phyloP scores from a whole-genome alignment of 1,140 invertebrate species.

The Chelonus insularis region DNA sequence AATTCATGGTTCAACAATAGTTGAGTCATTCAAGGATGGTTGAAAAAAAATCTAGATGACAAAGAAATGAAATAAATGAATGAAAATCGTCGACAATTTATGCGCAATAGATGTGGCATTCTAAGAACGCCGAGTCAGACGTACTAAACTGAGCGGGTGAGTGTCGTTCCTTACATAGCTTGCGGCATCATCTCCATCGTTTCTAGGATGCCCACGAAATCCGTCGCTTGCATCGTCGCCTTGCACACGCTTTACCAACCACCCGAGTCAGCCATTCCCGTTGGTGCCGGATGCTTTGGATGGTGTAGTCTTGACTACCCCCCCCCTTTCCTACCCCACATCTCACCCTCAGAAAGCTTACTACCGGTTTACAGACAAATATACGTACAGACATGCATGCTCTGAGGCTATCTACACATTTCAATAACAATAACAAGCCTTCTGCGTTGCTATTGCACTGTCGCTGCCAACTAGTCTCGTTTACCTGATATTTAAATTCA shows the following conservation, averaged over 20 bases:
- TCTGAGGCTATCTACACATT: constrained; percentile 27
- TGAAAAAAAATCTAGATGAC: too few species aligned
- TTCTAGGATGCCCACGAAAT: constrained; percentile 31
- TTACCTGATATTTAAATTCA: not conserved
- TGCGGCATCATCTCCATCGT: not conserved
- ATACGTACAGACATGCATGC: not conserved
- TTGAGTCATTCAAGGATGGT: too few species aligned
- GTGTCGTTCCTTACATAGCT: constrained; percentile 2
- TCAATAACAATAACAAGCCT: constrained; percentile 37
- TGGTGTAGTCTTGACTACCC: constrained; percentile 28
- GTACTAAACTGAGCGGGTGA: not conserved
- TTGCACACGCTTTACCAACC: constrained; percentile 21
- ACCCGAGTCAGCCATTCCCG: constrained; percentile 28
- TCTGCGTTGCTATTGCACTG: not conserved
- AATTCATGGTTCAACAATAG: too few species aligned
- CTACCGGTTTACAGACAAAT: constrained; percentile 8
- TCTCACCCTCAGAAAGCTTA: not conserved
- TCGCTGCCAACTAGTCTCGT: not conserved
- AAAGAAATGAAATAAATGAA: too few species aligned
- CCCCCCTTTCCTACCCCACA: not conserved
- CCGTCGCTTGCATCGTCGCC: constrained; percentile 31
- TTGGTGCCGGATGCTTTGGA: constrained; percentile 30
- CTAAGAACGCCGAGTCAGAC: not conserved
- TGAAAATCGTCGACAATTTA: not conserved
- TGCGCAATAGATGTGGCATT: not conserved